Percentiles rank a stretch among this genome's conserved stretches.
Conservation (phyloP, 2,797 vertebrate genomes). For the Urosaurus nigricauda region DNA sequence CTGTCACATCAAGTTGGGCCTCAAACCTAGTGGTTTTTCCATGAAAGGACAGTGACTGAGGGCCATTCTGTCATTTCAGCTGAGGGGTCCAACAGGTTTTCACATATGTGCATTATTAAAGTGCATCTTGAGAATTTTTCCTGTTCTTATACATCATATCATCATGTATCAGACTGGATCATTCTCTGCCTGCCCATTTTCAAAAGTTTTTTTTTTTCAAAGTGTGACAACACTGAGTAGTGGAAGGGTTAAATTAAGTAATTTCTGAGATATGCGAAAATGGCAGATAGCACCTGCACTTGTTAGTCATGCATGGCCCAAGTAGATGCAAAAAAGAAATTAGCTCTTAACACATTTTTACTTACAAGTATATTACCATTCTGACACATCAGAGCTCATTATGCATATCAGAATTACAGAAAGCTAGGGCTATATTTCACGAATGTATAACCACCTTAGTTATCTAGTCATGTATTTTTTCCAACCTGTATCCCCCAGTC, state of each 20-base stretch:
- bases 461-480: too few species aligned
- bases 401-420: background rate
- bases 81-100: too few species aligned
- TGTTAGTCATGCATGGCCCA: background rate
- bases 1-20: background rate
- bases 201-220: too few species aligned
- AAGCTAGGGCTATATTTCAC: background rate
- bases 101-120: too few species aligned
- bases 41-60: background rate
- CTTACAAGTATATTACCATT: background rate
- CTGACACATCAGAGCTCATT: background rate
- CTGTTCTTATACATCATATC: too few species aligned
- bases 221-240: too few species aligned
- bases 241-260: background rate
- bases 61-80: too few species aligned
- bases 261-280: background rate
- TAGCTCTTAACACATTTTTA: background rate
- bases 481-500: too few species aligned
- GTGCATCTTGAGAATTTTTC: too few species aligned
- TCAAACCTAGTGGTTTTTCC: background rate
- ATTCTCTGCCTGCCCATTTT: background rate
- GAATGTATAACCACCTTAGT: too few species aligned
- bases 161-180: too few species aligned
- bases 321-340: background rate
- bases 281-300: background rate